Conservation (phyloP, 2,797 vertebrate species). For the Cyprinella venusta region DNA sequence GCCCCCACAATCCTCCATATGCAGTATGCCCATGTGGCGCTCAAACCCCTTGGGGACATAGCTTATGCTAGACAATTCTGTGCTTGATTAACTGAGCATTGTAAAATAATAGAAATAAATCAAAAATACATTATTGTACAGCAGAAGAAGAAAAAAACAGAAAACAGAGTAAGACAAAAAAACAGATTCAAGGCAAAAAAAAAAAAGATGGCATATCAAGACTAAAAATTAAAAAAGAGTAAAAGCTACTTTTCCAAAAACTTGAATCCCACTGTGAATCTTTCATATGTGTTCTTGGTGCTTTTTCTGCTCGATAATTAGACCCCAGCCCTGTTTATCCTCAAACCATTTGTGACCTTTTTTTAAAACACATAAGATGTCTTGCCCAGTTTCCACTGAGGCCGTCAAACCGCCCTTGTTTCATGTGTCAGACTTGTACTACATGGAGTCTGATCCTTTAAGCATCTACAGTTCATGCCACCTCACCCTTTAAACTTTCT, state of each 20-base stretch:
- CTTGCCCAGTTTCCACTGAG: neutral
- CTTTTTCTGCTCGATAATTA: constrained; percentile 24
- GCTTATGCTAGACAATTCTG: neutral
- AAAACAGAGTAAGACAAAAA: neutral
- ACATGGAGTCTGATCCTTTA: constrained; percentile 18
- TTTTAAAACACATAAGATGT: neutral
- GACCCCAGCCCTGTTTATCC: constrained; percentile 1
- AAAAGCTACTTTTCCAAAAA: constrained; percentile 43
- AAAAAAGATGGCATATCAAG: neutral
- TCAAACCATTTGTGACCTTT: neutral
- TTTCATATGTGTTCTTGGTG: constrained; percentile 23
- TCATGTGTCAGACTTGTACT: constrained; percentile 9
- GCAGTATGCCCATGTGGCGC: neutral
- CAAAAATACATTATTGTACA: neutral
- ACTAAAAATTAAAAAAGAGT: neutral
- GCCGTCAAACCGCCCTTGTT: neutral
- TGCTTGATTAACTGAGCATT: neutral
- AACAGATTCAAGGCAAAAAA: neutral
- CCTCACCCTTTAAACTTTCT: constrained; percentile 25
- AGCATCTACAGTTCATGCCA: constrained; percentile 5
- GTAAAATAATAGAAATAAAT: neutral
- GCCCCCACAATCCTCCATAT: neutral
- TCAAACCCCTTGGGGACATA: neutral
- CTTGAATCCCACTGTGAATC: constrained; percentile 39
- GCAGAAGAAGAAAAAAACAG: neutral